Base-by-base conservation (phyloP, 2,888 invertebrate species). In the Galerucella calmariensis region DNA sequence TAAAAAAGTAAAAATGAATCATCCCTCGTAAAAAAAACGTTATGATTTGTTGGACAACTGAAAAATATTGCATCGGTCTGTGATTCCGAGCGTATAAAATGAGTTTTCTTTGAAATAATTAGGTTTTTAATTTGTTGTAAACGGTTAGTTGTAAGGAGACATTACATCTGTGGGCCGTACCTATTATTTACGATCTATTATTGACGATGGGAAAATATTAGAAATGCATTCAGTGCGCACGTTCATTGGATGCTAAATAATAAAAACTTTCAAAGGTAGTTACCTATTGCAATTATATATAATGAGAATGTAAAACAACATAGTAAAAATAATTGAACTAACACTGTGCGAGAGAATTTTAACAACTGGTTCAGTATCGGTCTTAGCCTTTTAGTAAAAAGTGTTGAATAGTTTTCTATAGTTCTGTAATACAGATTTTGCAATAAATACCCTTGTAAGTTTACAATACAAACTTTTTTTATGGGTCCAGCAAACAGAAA, bases 201-300 rank as follows among this genome's bases (percentile, higher is more conserved):
- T 69, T 63, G 48, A 41, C 63, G 69, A 62, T 69, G 69, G 69
- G 69, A 69, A 69, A 69, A 69, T 69, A 62, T 69, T 69, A 69
- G 69, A 69, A 69, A 69, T 69, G 51, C 69, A 63, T 63, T 63
- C 63, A 11, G 69, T 63, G 46, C 51, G 62, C 16, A n/a, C 41
- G 35, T 53, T 41, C 53, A 69, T 69, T 69, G 69, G 69, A 44
- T 16, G 69, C 9, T 63, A 69, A 69, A 62, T 69, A 69, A 69
- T 69, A 69, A 69, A 48, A 69, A 63, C 46, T 14, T 69, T 69
- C 63, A 69, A 51, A 62, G 69, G 62, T 69, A 63, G 62, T 69
- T 63, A 69, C 62, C 63, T 24, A 24, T 12, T 35, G 69, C 69
- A 69, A 69, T 69, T 69, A 69, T 63, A 53, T 69, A 51, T 69